Base-by-base conservation (phyloP, 2,888 invertebrate species). In the Temnothorax ravouxi region DNA sequence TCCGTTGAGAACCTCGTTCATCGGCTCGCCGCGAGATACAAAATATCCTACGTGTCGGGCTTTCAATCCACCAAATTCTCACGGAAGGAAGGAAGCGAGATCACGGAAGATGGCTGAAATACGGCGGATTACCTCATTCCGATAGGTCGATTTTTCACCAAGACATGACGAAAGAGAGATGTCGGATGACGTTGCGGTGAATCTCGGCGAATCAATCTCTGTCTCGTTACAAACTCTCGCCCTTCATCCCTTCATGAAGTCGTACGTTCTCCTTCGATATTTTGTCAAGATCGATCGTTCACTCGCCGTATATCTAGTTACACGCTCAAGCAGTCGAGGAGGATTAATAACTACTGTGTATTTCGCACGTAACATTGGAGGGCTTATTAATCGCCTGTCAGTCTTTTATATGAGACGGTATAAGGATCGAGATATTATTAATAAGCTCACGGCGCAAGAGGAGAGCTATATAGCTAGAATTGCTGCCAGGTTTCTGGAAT, bases 91-190 rank as follows among this genome's bases (percentile, higher is more conserved):
- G 79, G 59, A 59, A 59, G 47, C 47, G 38, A 34, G 44, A 44
- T 15, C 21, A 54, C 29, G 3, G 29, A 29, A 77, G 79, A 72
- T 38, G 47, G 34, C 38, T 72, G 67, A 67, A 77, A 67, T 67
- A 47, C 59, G 72, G 59, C 47, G 71, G 79, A 80, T 80, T 80
- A 80, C 71, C 38, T 38, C 79, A 38, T 80, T 47, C 50, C 59
- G 59, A 80, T 80, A 59, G 79, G 72, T 72, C 79, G 72, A 80
- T 80, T 80, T 80, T 80, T 80, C 79, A 80, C 71, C 47, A 59
- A 34, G 38, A 38, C 79, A 59, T 72, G 79, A 71, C 79, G 59
- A 71, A 72, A 72, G 79, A 80, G 71, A 50, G 71, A 80, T 59
- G 79, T 59, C 72, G 71, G 47, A 71, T 80, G 79, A 80, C 79